Evolutionary conservation across 1,140 invertebrate genomes (phyloP).

Genomic region (Plectrocnemia conspersa): DNA sequence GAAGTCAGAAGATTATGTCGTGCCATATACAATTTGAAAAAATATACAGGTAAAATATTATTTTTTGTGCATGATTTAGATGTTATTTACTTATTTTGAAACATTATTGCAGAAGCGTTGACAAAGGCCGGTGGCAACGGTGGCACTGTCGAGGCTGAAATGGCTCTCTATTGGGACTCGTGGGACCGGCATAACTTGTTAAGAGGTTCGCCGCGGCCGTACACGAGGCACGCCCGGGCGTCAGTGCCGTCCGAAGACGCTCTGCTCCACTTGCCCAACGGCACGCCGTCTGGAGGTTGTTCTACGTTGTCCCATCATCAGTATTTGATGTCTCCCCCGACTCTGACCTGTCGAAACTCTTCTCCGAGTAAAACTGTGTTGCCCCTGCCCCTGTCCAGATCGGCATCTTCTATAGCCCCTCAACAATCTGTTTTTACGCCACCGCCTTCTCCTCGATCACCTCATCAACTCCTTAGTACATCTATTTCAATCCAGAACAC

Average conservation of each 20-base stretch:
- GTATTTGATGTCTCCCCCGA: constrained; percentile 9
- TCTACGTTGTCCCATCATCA: constrained; percentile 4
- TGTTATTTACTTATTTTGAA: background rate
- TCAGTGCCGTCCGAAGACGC: constrained; percentile 60
- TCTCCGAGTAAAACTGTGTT: constrained; percentile 5
- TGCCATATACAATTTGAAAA: constrained; percentile 79
- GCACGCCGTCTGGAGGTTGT: constrained; percentile 12
- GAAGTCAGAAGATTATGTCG: constrained; percentile 72
- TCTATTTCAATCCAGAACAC: constrained; percentile 18
- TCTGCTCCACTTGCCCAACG: constrained; percentile 47
- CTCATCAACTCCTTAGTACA: constrained; percentile 3
- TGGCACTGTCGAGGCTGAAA: constrained; percentile 43
- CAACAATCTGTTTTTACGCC: background rate
- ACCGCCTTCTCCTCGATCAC: constrained; percentile 16
- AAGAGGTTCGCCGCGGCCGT: constrained; percentile 57
- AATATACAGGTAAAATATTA: constrained; percentile 68
- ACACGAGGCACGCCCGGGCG: constrained; percentile 50
- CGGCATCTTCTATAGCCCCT: constrained; percentile 28
- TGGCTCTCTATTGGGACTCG: constrained; percentile 86
- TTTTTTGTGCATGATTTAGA: background rate
- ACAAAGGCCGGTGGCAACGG: constrained; percentile 20
- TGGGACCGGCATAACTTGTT: constrained; percentile 66
- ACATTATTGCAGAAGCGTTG: constrained; percentile 15
- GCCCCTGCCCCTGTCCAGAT: constrained; percentile 28
- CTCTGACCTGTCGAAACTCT: background rate